These are phyloP conservation scores for Cataglyphis hispanica DNA, from an alignment of 1,140 invertebrate species.

Conservation along the genomic window DNA sequence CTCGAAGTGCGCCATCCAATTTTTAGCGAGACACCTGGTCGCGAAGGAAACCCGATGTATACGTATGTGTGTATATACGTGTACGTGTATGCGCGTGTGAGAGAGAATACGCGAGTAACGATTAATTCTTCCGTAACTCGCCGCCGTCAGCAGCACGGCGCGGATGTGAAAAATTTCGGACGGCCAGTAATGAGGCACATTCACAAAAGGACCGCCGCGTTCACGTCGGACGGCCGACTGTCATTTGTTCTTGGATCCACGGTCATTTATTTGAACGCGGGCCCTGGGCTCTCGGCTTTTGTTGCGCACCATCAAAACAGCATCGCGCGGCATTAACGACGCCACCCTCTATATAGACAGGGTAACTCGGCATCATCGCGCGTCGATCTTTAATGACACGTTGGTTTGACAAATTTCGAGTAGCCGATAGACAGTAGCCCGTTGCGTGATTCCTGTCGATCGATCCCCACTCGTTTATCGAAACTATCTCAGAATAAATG, in stretches of 20 bases:
- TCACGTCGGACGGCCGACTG: constrained; percentile 79
- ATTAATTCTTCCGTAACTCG: constrained; percentile 74
- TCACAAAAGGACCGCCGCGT: constrained; percentile 81
- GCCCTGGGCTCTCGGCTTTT: constrained; percentile 75
- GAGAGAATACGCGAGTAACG: constrained; percentile 60
- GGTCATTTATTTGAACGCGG: constrained; percentile 83
- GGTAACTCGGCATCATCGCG: neutral
- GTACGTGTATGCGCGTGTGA: constrained; percentile 32
- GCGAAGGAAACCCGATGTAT: constrained; percentile 7
- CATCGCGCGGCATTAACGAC: constrained; percentile 81
- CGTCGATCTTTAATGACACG: constrained; percentile 7
- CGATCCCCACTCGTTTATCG: neutral
- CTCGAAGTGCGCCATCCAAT: neutral
- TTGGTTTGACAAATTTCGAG: constrained; percentile 53
- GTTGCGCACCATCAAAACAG: constrained; percentile 84
- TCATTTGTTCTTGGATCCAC: constrained; percentile 84
- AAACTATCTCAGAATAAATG: neutral
- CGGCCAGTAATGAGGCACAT: constrained; percentile 82
- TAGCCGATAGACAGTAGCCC: constrained; percentile 13
- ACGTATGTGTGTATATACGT: neutral
- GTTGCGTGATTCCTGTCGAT: constrained; percentile 30
- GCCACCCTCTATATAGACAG: constrained; percentile 61
- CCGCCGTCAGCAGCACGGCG: constrained; percentile 69
- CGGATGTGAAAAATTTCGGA: constrained; percentile 83
- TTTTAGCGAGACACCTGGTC: constrained; percentile 46